Conservation (phyloP, 53 echinoderm and acorn worm species). For the Paracentrotus lividus region DNA sequence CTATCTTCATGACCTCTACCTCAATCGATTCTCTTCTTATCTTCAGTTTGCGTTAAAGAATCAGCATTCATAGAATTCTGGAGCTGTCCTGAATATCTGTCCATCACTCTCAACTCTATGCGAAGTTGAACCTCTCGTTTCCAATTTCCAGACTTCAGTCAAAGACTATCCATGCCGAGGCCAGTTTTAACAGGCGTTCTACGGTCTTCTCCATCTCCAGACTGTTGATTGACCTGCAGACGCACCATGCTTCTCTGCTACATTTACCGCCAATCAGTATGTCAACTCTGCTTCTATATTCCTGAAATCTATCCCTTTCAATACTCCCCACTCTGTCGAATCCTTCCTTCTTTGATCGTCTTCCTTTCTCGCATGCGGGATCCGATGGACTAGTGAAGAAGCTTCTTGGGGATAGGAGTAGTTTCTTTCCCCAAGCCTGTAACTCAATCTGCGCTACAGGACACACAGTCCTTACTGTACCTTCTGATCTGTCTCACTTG, state of each 20-base stretch:
- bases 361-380: not conserved
- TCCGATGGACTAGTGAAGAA: conserved; percentile 24
- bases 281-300: conserved; percentile 11
- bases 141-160: too few relatives aligned
- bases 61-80: too few relatives aligned
- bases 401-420: not conserved
- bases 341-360: not conserved
- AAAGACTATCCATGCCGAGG: too few relatives aligned
- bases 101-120: too few relatives aligned
- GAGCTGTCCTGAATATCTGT: too few relatives aligned
- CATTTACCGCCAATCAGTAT: conserved; percentile 66
- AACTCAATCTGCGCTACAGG: not conserved
- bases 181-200: too few relatives aligned
- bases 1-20: too few relatives aligned
- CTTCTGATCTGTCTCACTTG: conserved; percentile 58
- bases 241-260: conserved; percentile 59
- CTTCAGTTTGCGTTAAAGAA: too few relatives aligned
- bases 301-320: not conserved
- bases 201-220: too few relatives aligned
- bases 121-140: too few relatives aligned
- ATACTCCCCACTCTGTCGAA: not conserved
- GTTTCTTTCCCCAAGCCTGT: not conserved
- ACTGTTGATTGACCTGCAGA: too few relatives aligned
- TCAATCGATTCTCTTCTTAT: too few relatives aligned
- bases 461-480: not conserved